A percentile compares a stretch with the other conserved stretches of the same genome.
These are phyloP conservation scores for Plodia interpunctella DNA, from an alignment of 1,140 invertebrate genomes.

Conservation along the genomic window DNA sequence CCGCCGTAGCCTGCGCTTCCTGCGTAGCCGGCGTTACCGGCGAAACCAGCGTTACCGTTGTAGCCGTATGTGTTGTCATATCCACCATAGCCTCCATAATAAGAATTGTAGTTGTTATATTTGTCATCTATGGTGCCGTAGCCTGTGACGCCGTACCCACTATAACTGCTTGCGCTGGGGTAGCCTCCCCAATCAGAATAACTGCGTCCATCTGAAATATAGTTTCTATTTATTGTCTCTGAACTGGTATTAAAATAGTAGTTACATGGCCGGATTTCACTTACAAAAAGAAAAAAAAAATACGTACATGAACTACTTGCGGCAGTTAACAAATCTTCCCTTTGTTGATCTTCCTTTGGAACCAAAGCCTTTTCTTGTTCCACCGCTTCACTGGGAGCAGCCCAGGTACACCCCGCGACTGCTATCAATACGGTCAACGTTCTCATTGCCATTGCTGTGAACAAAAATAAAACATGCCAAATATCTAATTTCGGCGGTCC, in stretches of 20 bases:
- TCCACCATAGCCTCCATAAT: slow-evolving; percentile 21
- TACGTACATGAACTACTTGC: slow-evolving; percentile 29
- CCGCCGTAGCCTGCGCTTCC: slow-evolving; percentile 22
- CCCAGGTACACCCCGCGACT: slow-evolving; percentile 16
- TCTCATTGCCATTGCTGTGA: slow-evolving; percentile 30
- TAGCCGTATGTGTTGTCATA: slow-evolving; percentile 27
- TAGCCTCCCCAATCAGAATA: slow-evolving; percentile 45
- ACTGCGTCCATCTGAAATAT: slow-evolving; percentile 41
- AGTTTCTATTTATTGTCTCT: neutral
- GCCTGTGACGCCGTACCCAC: slow-evolving; percentile 39
- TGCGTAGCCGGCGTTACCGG: slow-evolving; percentile 20
- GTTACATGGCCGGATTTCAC: too few relatives aligned
- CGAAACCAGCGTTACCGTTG: slow-evolving; percentile 21
- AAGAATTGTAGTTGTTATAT: slow-evolving; percentile 25
- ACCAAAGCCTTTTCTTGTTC: slow-evolving; percentile 13
- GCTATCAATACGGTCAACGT: slow-evolving; percentile 14
- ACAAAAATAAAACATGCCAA: slow-evolving; percentile 18
- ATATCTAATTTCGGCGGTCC: too few relatives aligned
- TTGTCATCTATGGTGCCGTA: slow-evolving; percentile 40
- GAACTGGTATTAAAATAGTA: too few relatives aligned
- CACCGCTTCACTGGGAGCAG: slow-evolving; percentile 18
- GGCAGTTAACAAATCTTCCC: slow-evolving; percentile 35
- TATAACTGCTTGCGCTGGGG: slow-evolving; percentile 31
- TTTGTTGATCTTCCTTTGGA: slow-evolving; percentile 17
- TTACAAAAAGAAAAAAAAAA: too few relatives aligned